Evolutionary conservation across 2,113 vertebrate species (phyloP).

Genomic region (Chloropsis cyanopogon): DNA sequence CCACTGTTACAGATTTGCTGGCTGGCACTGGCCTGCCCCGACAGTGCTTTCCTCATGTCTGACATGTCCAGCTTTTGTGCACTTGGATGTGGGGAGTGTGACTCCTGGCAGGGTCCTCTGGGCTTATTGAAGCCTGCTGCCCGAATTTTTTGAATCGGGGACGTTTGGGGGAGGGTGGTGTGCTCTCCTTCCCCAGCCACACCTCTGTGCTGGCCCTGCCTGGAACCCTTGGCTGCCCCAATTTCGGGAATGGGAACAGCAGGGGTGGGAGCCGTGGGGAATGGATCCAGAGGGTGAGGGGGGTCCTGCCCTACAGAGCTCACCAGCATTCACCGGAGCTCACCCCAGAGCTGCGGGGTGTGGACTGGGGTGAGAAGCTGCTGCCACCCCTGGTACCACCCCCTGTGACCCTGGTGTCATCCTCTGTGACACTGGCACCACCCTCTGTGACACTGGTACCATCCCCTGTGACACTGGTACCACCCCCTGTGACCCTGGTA

Average conservation of each 20-base stretch:
- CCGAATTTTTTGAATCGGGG: neutral
- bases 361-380: neutral
- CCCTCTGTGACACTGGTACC: no score
- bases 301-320: neutral
- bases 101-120: constrained; percentile 31
- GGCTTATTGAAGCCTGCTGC: constrained; percentile 2
- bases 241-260: neutral
- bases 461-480: no score
- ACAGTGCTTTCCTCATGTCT: constrained; percentile 13
- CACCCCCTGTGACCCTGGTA: no score
- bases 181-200: neutral
- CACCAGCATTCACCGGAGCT: no score
- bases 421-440: no score
- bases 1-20: constrained; percentile 4
- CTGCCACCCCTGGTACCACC: neutral
- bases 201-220: neutral
- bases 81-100: neutral
- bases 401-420: neutral
- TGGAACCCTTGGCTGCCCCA: neutral
- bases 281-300: neutral
- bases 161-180: rapidly evolving
- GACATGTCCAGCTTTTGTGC: constrained; percentile 11
- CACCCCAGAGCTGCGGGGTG: neutral
- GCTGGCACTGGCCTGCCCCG: constrained; percentile 36
- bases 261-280: rapidly evolving